These are phyloP conservation scores for Cossypha heuglini DNA, from an alignment of 2,797 vertebrate genomes.

Conservation along the genomic window DNA sequence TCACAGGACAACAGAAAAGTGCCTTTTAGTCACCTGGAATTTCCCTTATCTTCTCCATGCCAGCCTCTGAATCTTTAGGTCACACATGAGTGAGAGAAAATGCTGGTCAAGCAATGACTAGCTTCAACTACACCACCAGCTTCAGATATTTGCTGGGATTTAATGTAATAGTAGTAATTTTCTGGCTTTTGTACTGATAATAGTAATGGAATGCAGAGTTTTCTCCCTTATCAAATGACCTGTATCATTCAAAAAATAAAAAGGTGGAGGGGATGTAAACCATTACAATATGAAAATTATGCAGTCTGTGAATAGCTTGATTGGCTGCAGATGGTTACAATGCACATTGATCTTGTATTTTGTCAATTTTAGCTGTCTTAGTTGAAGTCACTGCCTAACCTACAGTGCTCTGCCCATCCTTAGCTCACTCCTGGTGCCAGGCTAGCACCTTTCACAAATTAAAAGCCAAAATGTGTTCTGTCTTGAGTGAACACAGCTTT, in stretches of 20 bases:
- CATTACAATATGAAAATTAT: background rate
- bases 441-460: background rate
- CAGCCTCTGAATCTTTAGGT: background rate
- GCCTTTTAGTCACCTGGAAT: background rate
- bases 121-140: background rate
- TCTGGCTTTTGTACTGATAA: background rate
- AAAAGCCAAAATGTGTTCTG: background rate
- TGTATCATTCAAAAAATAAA: background rate
- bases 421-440: background rate
- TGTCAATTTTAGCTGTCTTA: background rate
- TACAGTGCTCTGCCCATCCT: background rate
- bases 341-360: background rate
- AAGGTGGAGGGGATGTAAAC: background rate
- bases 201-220: background rate
- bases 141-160: background rate
- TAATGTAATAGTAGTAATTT: background rate
- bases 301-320: background rate
- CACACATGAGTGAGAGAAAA: background rate
- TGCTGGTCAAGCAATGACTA: background rate
- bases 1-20: background rate
- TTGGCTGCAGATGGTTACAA: background rate
- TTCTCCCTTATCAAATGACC: background rate
- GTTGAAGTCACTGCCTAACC: background rate
- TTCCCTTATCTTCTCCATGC: background rate
- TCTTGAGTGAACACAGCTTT: background rate